Evolutionary conservation across 2,888 invertebrate genomes (phyloP).

Genomic region (Cephus spinipes): DNA sequence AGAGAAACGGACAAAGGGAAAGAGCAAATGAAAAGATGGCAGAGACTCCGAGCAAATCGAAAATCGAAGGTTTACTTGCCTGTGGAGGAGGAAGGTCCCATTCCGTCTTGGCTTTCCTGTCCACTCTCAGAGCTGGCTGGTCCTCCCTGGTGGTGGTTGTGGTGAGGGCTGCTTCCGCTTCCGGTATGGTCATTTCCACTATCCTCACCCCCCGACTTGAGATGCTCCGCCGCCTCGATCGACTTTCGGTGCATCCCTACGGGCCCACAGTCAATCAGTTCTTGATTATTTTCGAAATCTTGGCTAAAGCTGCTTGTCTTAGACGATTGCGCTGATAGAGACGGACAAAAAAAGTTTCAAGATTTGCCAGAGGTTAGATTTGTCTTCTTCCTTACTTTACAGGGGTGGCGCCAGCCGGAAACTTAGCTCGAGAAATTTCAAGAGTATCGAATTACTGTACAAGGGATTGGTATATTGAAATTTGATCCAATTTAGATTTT

Average conservation of each 20-base stretch:
- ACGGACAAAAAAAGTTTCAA: conserved; percentile 62
- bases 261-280: conserved; percentile 67
- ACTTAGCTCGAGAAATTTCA: background rate
- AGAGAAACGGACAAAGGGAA: background rate
- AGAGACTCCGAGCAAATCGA: background rate
- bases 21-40: background rate
- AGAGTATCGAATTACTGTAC: background rate
- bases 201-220: conserved; percentile 83
- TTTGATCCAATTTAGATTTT: background rate
- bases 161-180: conserved; percentile 59
- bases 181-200: conserved; percentile 71
- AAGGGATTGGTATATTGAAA: background rate
- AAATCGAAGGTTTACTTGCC: conserved; percentile 37
- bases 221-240: conserved; percentile 94
- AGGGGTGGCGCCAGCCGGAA: background rate
- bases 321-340: conserved; percentile 67
- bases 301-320: conserved; percentile 67
- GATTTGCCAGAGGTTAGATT: conserved; percentile 25
- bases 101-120: conserved; percentile 63
- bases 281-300: conserved; percentile 66
- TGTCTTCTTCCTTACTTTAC: background rate
- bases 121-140: conserved; percentile 64
- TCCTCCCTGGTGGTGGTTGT: conserved; percentile 60
- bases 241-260: conserved; percentile 99
- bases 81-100: conserved; percentile 58